phyloP scores from a whole-genome alignment of 2,888 invertebrate species.

The Synanthedon vespiformis region DNA sequence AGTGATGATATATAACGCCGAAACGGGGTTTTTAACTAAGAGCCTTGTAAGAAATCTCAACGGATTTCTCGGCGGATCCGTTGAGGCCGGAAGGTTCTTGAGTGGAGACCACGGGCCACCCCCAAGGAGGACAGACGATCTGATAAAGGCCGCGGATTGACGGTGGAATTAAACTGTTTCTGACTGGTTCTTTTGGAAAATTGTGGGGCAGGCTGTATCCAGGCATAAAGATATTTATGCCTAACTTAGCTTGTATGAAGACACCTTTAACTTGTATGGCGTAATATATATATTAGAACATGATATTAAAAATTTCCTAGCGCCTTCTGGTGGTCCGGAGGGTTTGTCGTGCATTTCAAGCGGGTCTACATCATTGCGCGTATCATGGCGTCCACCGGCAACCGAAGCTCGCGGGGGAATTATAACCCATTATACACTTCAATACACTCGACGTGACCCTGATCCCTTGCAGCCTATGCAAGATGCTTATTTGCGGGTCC shows the following conservation, averaged over 20 bases:
- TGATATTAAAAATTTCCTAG: constrained; percentile 36
- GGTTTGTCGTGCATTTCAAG: constrained; percentile 78
- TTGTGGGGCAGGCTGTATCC: no score
- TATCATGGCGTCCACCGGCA: constrained; percentile 80
- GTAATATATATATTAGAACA: constrained; percentile 3
- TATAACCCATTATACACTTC: constrained; percentile 59
- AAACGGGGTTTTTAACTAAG: no score
- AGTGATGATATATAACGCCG: no score
- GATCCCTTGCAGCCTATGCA: constrained; percentile 50
- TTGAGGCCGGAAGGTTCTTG: no score
- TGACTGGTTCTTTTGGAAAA: no score
- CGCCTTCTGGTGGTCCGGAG: constrained; percentile 82
- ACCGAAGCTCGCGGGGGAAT: constrained; percentile 76
- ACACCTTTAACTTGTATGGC: constrained; percentile 6
- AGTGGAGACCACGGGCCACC: no score
- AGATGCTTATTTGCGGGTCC: constrained; percentile 52
- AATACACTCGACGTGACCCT: constrained; percentile 50
- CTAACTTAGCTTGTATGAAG: constrained; percentile 4
- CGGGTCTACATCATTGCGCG: constrained; percentile 80
- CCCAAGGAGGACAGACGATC: no score
- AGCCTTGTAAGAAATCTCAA: no score
- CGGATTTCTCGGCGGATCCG: no score
- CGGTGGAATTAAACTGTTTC: not conserved
- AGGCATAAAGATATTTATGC: no score
- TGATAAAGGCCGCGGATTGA: not conserved